Evolutionary conservation across 2,797 vertebrate species (phyloP).

Genomic region (Nannoperca obscura): DNA sequence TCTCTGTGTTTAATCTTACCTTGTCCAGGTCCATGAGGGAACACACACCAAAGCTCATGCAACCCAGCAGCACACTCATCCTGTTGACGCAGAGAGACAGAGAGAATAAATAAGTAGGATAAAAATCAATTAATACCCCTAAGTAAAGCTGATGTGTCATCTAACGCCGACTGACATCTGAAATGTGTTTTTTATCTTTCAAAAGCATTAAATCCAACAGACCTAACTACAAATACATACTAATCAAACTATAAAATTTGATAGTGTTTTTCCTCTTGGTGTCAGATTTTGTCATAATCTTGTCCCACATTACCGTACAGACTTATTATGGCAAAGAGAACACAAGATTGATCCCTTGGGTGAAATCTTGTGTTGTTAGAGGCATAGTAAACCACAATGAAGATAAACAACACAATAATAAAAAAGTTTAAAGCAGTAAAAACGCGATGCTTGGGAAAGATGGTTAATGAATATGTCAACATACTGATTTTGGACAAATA

Average conservation of each 20-base stretch:
- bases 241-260: conserved; percentile 13
- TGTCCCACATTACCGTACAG: background rate
- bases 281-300: conserved; percentile 21
- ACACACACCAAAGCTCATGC: conserved; percentile 92
- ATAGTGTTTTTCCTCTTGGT: conserved; percentile 11
- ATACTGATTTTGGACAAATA: conserved; percentile 1
- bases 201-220: conserved; percentile 10
- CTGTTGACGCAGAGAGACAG: conserved; percentile 56
- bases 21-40: conserved; percentile 88
- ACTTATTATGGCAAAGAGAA: background rate
- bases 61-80: conserved; percentile 85
- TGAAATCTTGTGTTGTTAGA: background rate
- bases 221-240: conserved; percentile 3
- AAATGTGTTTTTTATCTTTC: conserved; percentile 33
- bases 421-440: conserved; percentile 12
- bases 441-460: conserved; percentile 1
- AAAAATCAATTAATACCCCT: conserved; percentile 40
- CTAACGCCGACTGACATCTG: conserved; percentile 23
- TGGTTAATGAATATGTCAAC: conserved; percentile 11
- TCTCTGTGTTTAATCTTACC: conserved; percentile 75
- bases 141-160: conserved; percentile 23
- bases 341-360: background rate
- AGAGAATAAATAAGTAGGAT: conserved; percentile 38
- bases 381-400: conserved; percentile 12
- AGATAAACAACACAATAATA: conserved; percentile 16